These are phyloP conservation scores for Parasteatoda lunata DNA, from an alignment of 2,888 invertebrate species.

Conservation along the genomic window DNA sequence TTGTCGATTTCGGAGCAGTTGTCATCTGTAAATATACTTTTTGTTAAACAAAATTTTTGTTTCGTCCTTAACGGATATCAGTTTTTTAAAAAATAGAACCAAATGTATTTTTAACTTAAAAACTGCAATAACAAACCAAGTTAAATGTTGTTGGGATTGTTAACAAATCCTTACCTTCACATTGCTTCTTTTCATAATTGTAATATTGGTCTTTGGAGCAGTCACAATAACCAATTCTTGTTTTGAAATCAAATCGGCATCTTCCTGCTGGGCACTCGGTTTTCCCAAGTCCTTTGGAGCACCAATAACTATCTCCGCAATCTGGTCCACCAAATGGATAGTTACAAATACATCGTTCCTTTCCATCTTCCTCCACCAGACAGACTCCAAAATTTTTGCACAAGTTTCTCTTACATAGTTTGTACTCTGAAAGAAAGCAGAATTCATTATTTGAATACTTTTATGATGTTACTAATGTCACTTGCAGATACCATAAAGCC, in stretches of 20 bases:
- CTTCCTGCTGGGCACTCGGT: not conserved
- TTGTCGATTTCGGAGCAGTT: too few species aligned
- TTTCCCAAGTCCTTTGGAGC: slow-evolving; percentile 12
- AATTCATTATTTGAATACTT: too few species aligned
- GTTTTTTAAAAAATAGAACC: too few species aligned
- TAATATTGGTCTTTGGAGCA: slow-evolving; percentile 24
- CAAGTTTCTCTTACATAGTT: not conserved
- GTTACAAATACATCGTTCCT: not conserved
- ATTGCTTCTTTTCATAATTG: slow-evolving; percentile 16
- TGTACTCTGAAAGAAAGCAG: not conserved
- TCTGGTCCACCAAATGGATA: slow-evolving; percentile 1
- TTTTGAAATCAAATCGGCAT: slow-evolving; percentile 3
- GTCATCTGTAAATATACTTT: too few species aligned
- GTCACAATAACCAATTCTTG: slow-evolving; percentile 12
- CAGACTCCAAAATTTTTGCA: slow-evolving; percentile 32
- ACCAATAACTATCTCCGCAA: slow-evolving; percentile 24
- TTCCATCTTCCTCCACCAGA: not conserved
- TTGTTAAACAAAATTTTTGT: too few species aligned
- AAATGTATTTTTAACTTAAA: too few species aligned
- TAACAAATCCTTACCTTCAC: slow-evolving; percentile 13
- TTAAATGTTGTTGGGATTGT: too few species aligned
- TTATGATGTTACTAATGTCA: too few species aligned
- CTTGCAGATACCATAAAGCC: too few species aligned
- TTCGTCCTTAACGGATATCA: too few species aligned
- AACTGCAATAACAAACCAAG: too few species aligned